Percentiles rank a stretch among this genome's conserved stretches.
These are phyloP conservation scores for Cosmia trapezina DNA, from an alignment of 2,888 invertebrate species.

Conservation along the genomic window DNA sequence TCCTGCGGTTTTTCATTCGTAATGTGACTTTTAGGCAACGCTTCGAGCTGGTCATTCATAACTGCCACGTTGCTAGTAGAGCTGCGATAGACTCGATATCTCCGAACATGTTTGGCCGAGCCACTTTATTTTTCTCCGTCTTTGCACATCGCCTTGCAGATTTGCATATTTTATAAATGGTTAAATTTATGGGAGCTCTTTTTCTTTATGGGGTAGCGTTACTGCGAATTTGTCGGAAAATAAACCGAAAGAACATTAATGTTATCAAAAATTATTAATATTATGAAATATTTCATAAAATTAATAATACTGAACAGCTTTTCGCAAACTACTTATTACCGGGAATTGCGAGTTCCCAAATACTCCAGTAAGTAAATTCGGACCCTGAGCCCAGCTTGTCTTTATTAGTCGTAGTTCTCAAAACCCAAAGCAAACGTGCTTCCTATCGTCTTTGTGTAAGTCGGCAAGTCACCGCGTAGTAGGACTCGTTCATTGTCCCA, in stretches of 20 bases:
- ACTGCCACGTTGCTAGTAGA: conserved; percentile 70
- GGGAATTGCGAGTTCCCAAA: neutral
- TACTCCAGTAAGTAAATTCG: conserved; percentile 18
- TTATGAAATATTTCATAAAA: neutral
- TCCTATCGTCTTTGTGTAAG: conserved; percentile 35
- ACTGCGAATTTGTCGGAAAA: neutral
- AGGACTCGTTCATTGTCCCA: conserved; percentile 30
- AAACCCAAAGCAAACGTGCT: conserved; percentile 36
- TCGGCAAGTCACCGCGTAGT: conserved; percentile 6
- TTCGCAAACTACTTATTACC: neutral
- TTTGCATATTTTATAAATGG: conserved; percentile 49
- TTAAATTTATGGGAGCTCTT: conserved; percentile 21
- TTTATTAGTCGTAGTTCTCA: conserved; percentile 24
- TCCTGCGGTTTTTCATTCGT: conserved; percentile 90
- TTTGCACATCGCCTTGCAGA: conserved; percentile 25
- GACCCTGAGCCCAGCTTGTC: conserved; percentile 18
- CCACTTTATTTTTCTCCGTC: conserved; percentile 41
- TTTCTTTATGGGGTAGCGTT: neutral
- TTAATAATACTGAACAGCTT: conserved; percentile 5
- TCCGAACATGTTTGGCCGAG: conserved; percentile 41
- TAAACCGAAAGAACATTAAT: neutral
- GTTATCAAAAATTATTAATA: too few species aligned
- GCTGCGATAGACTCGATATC: conserved; percentile 60
- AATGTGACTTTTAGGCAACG: conserved; percentile 89
- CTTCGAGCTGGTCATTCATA: conserved; percentile 85